These are phyloP conservation scores for Cataglyphis livida DNA, from an alignment of 2,888 invertebrate genomes.

Conservation along the genomic window DNA sequence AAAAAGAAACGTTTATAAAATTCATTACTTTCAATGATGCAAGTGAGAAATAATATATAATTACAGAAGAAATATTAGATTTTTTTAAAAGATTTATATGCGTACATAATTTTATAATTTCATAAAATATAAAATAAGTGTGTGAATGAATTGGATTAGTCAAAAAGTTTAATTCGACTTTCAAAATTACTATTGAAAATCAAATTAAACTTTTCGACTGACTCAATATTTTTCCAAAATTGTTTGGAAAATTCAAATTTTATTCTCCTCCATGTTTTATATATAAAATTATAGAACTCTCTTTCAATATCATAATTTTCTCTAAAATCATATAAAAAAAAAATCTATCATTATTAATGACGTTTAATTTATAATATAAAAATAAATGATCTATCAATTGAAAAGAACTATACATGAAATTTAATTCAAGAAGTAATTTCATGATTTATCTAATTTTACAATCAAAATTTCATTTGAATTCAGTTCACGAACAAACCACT, in stretches of 20 bases:
- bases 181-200: too few species aligned
- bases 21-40: not conserved
- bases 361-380: not conserved
- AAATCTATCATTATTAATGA: not conserved
- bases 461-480: constrained; percentile 12
- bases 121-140: not conserved
- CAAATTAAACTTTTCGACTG: too few species aligned
- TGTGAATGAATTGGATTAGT: not conserved
- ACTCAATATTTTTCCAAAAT: not conserved
- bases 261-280: not conserved
- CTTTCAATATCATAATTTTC: not conserved
- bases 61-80: not conserved
- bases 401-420: not conserved
- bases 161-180: too few species aligned
- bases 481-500: not conserved
- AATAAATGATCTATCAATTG: not conserved
- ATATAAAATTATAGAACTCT: not conserved
- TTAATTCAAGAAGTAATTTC: not conserved
- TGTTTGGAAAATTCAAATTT: not conserved
- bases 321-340: not conserved
- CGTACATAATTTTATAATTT: not conserved
- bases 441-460: not conserved
- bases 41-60: not conserved
- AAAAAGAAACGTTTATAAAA: constrained; percentile 2
- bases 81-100: not conserved